Base-by-base conservation (phyloP, 2,113 vertebrate genomes). In the Indicator maculatus region DNA sequence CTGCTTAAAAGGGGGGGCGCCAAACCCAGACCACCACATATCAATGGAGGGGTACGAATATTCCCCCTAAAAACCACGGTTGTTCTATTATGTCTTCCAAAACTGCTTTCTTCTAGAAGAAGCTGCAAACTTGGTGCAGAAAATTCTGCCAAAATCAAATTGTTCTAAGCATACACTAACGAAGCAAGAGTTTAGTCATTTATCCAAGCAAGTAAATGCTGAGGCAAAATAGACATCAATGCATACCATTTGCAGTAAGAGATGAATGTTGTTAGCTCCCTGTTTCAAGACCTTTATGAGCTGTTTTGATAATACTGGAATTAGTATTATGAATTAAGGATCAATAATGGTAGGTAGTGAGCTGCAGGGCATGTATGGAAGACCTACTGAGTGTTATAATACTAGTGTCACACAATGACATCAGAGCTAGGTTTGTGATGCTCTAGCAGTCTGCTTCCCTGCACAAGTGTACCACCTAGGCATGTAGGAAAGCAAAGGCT, bases 31-130 rank as follows among this genome's bases (percentile, higher is more conserved):
- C 39, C n/a, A 38, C 36, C 36, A 9, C 31, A 20, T n/a, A 1
- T 0, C 36, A 59, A 55, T 2, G 16, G 23, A 36, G 2, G 7
- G 7, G 2, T 52, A 71, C 31, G 15, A 41, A 2, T 52, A 56
- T 64, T 33, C 26, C 18, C 52, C 38, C 2, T 73, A 7, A 6
- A 2, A 30, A 52, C n/a, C 5, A 6, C 36, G 27, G 45, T 36
- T 71, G 38, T 15, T 63, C 56, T 21, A 80, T 9, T 16, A 9
- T 28, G 24, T 36, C 65, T 85, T 86, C 14, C 64, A 66, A 38
- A 77, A 17, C 16, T 72, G 11, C 12, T 39, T 71, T 65, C 33
- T 80, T 70, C 50, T 50, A 23, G 55, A 50, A 56, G 39, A 66
- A 87, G 26, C 19, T 77, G 87, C 63, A 82, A 90, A 18, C 30